These are phyloP conservation scores for Phyto melanocephala DNA, from an alignment of 2,888 invertebrate genomes.

Conservation along the genomic window DNA sequence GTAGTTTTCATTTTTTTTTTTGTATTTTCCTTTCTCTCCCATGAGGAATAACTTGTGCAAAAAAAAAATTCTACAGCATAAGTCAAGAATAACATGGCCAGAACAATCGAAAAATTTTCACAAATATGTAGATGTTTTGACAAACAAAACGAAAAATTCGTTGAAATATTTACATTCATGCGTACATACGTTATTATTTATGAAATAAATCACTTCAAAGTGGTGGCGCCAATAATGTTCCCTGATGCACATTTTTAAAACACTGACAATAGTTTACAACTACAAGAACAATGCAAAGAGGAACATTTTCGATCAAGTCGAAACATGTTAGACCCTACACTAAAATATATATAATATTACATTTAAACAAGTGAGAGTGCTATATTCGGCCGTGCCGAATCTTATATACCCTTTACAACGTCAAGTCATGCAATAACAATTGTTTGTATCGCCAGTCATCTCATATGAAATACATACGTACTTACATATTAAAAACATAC, in stretches of 20 bases:
- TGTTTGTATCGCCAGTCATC: too few relatives aligned
- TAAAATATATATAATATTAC: too few relatives aligned
- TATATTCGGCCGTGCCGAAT: too few relatives aligned
- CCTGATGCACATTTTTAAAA: slow-evolving; percentile 17
- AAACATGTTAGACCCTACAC: too few relatives aligned
- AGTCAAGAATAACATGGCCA: too few relatives aligned
- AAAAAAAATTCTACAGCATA: neutral
- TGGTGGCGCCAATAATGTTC: slow-evolving; percentile 54
- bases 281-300: neutral
- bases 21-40: slow-evolving; percentile 24
- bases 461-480: too few relatives aligned
- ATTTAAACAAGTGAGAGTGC: too few relatives aligned
- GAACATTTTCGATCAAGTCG: too few relatives aligned
- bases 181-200: too few relatives aligned
- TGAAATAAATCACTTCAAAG: slow-evolving; percentile 57
- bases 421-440: too few relatives aligned
- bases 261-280: neutral
- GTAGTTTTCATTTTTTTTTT: neutral
- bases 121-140: slow-evolving; percentile 42
- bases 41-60: slow-evolving; percentile 24
- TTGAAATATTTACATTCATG: neutral
- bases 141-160: slow-evolving; percentile 4
- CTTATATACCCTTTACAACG: too few relatives aligned
- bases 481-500: too few relatives aligned
- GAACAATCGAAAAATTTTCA: neutral